Conservation (phyloP, 2,797 vertebrate genomes). For the Okamejei kenojei region DNA sequence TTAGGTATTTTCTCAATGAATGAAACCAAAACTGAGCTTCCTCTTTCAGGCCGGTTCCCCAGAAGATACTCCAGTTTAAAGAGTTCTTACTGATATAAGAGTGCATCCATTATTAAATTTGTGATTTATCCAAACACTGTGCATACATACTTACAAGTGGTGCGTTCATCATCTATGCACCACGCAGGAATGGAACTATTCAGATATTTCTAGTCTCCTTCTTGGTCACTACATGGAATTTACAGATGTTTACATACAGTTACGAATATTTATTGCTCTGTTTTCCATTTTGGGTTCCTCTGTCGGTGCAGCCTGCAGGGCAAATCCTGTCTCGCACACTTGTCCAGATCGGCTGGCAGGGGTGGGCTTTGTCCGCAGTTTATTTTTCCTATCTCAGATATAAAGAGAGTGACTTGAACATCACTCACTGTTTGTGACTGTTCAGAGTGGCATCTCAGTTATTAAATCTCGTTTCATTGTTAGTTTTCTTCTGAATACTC, state of each 20-base stretch:
- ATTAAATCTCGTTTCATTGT: neutral
- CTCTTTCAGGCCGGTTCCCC: neutral
- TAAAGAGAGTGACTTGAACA: neutral
- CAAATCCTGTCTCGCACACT: neutral
- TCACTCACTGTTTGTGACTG: too few species aligned
- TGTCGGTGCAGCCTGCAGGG: neutral
- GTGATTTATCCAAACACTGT: conserved; percentile 34
- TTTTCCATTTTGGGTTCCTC: neutral
- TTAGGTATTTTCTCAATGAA: conserved; percentile 12
- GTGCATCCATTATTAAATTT: conserved; percentile 32
- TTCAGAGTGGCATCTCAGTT: too few species aligned
- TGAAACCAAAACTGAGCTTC: neutral
- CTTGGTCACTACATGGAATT: neutral
- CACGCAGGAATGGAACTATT: neutral
- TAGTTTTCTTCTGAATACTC: neutral
- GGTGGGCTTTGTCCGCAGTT: neutral
- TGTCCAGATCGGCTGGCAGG: neutral
- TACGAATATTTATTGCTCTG: neutral
- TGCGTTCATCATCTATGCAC: conserved; percentile 6
- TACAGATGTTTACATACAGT: neutral
- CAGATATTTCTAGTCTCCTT: neutral
- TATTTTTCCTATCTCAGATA: too few species aligned
- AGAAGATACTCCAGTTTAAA: conserved; percentile 30
- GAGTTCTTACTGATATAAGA: conserved; percentile 3
- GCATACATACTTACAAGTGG: conserved; percentile 33